A percentile compares a stretch with the other conserved stretches of the same genome.
Conservation (phyloP, 2,888 invertebrate species). For the Tolmerus cingulatus region DNA sequence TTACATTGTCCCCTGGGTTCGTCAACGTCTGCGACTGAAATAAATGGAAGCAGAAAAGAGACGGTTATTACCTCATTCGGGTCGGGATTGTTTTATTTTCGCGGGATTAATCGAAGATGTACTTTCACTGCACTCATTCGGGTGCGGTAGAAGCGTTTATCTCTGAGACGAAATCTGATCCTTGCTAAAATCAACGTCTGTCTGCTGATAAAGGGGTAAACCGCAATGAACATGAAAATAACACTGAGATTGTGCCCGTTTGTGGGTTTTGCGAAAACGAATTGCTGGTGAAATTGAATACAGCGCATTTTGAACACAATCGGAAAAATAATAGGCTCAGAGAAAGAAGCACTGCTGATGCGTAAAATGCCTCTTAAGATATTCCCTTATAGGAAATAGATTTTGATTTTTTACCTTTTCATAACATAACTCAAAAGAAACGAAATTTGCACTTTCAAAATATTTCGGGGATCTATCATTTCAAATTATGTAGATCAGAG, state of each 20-base stretch:
- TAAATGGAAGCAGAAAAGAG: neutral
- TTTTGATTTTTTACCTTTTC: neutral
- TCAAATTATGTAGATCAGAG: no score
- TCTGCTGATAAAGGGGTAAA: constrained; percentile 33
- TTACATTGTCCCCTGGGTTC: neutral
- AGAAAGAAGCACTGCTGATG: neutral
- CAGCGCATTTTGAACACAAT: neutral
- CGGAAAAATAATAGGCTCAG: neutral
- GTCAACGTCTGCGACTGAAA: constrained; percentile 18
- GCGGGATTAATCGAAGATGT: neutral
- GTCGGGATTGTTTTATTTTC: constrained; percentile 1
- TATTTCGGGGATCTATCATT: no score
- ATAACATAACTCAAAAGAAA: neutral
- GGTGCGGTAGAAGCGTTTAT: constrained; percentile 6
- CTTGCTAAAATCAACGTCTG: constrained; percentile 17
- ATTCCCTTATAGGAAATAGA: neutral
- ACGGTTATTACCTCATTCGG: constrained; percentile 9
- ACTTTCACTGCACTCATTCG: constrained; percentile 36
- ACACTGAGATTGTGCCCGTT: neutral
- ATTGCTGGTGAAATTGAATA: neutral
- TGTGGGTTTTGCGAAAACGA: neutral
- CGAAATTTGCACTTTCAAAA: no score
- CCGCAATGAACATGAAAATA: constrained; percentile 30
- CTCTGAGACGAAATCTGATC: constrained; percentile 34
- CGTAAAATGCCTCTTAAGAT: neutral